phyloP scores from a whole-genome alignment of 2,888 invertebrate genomes.

The Plagodis pulveraria region DNA sequence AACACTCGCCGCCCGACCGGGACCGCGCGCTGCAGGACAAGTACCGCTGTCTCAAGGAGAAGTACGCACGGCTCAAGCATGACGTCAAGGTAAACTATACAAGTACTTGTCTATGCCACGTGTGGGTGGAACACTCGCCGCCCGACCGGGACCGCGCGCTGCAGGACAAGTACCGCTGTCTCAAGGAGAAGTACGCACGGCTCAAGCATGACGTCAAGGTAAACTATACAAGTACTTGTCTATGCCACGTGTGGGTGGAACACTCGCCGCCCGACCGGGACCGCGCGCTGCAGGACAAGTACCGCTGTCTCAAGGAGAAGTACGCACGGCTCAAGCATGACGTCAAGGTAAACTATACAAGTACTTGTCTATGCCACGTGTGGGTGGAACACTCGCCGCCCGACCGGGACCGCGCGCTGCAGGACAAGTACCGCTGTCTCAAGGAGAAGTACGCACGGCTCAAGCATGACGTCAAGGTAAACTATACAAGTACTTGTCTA shows the following conservation, averaged over 20 bases:
- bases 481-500: background rate
- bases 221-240: background rate
- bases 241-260: too few relatives aligned
- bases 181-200: constrained; percentile 92
- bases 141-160: constrained; percentile 88
- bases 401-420: constrained; percentile 88
- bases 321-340: constrained; percentile 92
- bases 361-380: constrained; percentile 80
- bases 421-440: constrained; percentile 91
- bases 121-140: constrained; percentile 87
- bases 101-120: constrained; percentile 73
- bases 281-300: constrained; percentile 91
- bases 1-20: constrained; percentile 80
- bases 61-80: constrained; percentile 91
- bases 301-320: constrained; percentile 92
- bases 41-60: constrained; percentile 92
- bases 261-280: constrained; percentile 85
- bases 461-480: constrained; percentile 91
- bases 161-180: constrained; percentile 91
- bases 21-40: constrained; percentile 92
- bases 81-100: constrained; percentile 86
- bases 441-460: constrained; percentile 93
- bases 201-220: constrained; percentile 92
- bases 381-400: constrained; percentile 86
- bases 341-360: constrained; percentile 82